Evolutionary conservation across 2,113 vertebrate species (phyloP).

Genomic region (Erythrocebus patas): DNA sequence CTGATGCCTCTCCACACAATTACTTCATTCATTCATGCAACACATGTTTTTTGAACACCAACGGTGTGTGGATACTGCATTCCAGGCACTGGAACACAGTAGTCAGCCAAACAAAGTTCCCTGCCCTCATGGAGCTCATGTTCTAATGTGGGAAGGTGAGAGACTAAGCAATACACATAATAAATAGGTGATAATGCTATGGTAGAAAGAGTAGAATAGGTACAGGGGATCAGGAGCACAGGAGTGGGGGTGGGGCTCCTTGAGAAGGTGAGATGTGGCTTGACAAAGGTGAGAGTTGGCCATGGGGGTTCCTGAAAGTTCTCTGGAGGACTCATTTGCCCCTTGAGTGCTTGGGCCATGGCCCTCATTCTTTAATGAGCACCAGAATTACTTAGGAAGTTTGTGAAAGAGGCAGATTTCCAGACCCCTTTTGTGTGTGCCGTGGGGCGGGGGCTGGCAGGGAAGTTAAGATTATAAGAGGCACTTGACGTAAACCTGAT

Average conservation of each 20-base stretch:
- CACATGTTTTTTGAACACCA: background rate
- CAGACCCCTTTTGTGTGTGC: no score
- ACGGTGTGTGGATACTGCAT: background rate
- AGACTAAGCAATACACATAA: background rate
- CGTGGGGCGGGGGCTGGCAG: no score
- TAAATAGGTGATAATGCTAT: background rate
- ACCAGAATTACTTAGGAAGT: background rate
- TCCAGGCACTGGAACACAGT: background rate
- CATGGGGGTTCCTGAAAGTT: background rate
- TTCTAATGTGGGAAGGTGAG: background rate
- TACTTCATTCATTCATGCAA: background rate
- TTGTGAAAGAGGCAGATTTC: background rate
- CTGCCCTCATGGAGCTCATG: background rate
- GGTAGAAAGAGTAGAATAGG: background rate
- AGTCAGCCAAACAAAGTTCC: background rate
- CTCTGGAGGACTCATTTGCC: background rate
- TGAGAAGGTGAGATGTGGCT: background rate
- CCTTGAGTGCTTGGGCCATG: background rate
- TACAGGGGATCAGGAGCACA: background rate
- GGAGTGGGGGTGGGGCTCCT: no score
- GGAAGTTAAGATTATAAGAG: background rate
- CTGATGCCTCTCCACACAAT: background rate
- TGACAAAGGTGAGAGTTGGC: background rate
- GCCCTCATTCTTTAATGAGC: background rate
- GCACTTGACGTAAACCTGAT: background rate